Base-by-base conservation (phyloP, 2,888 invertebrate species). In the Phyto melanocephala region DNA sequence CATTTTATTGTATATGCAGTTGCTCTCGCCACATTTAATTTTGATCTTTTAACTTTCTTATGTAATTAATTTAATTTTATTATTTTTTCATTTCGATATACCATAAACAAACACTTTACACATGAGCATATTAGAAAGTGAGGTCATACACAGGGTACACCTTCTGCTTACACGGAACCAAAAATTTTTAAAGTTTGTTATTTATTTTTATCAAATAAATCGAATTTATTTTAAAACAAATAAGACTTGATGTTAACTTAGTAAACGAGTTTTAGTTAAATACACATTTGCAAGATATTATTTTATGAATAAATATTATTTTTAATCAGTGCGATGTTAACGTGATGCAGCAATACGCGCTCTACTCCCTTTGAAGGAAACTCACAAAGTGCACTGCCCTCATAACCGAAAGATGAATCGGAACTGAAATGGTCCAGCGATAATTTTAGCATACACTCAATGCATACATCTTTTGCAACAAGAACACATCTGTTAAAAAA, bases 321-420 rank as follows among this genome's bases (percentile, higher is more conserved):
- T 62, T 17, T 52, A 20, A 40, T 17, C 28, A 33, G 42, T 68
- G 7, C n/a, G 17, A 33, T 5, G 22, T 35, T 10, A 62, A 54
- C 33, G 28, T n/a, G 42, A 56, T 79, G 63, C 56, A 58, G n/a
- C 50, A 47, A 8, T 50, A 60, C 60, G 47, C 70, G 79, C 74
- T 87, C 86, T 85, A 86, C 86, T 87, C 87, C 84, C 84, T 86
- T 86, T 86, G 84, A 87, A 87, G 86, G 86, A 87, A 88, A 87
- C 86, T 87, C 85, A 84, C 85, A 88, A 87, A 89, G 88, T 88
- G 88, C 89, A 89, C 86, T 89, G 89, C 86, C 88, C 89, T 88
- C 86, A 86, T 87, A 87, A 87, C 87, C 87, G 87, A 88, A 87
- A 86, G 87, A 87, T 85, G 85, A 86, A 87, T 87, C 87, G 88